Base-by-base conservation (phyloP, 1,140 invertebrate species). In the Cydia strobilella region DNA sequence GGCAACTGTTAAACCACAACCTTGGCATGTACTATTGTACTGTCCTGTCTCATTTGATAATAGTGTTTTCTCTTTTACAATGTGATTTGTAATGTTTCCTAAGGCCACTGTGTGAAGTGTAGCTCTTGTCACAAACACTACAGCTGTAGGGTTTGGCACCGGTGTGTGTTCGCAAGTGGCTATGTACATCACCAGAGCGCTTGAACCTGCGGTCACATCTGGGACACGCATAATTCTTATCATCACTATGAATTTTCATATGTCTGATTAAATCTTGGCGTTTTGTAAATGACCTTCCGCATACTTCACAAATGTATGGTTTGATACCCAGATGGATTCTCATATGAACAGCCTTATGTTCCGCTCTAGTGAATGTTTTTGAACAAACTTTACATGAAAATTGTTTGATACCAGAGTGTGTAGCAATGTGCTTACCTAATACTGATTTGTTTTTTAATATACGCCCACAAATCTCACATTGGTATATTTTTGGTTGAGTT, bases 121-220 rank as follows among this genome's bases (percentile, higher is more conserved):
- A 94, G 15, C 89, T 84, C 72, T 94, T 94, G 0, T 88, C 88
- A 74, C 94, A 94, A 15, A 88, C 86, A 73, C 94, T 95, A 88
- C 97, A 98, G 1, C 95, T 95, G 82, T 96, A 97, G 0, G 97
- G 97, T 74, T 96, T 90, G 1, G 97, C 93, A 84, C 97, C 96
- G n/a, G 96, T 97, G 85, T 98, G 97, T 0, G 96, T 97, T 81
- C 96, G 94, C 80, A 97, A 96, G 90, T 98, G 97, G 91, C 97
- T 97, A 2, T 82, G 79, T 6, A 93, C 74, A 12, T 90, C 90
- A 13, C 80, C 79, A 65, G 93, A 93, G 51, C 97, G 96, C 2
- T 96, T 96, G 83, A 97, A 97, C 51, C 93, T 94, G 81, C 96
- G 96, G 0, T 84, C 81, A 74, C 90, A 93, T 2, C 81, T 79